These are phyloP conservation scores for Arothron firmamentum DNA, from an alignment of 2,113 vertebrate genomes.

Conservation along the genomic window DNA sequence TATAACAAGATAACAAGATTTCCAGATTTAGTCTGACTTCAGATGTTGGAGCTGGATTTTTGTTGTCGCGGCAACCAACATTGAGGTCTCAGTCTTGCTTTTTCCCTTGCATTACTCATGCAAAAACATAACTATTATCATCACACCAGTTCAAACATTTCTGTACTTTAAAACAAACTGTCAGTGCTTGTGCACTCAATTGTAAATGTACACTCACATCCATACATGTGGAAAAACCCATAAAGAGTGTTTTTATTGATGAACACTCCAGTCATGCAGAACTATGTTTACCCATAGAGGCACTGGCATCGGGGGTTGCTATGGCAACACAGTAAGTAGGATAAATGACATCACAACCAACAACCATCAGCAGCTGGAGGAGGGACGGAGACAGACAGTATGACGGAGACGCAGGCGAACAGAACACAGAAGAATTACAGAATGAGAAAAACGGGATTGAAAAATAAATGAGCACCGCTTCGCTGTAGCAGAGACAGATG, in stretches of 20 bases:
- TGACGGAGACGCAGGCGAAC: not conserved
- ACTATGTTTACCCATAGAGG: slow-evolving; percentile 44
- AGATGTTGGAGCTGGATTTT: no score
- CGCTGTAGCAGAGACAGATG: not conserved
- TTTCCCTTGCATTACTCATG: not conserved
- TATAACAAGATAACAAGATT: no score
- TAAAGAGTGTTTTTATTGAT: slow-evolving; percentile 51
- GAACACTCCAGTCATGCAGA: slow-evolving; percentile 39
- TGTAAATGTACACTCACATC: not conserved
- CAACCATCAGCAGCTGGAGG: slow-evolving; percentile 39
- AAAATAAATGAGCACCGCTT: slow-evolving; percentile 10
- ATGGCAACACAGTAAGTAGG: slow-evolving; percentile 54
- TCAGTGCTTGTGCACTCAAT: not conserved
- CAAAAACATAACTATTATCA: not conserved
- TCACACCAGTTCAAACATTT: not conserved
- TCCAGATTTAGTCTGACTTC: no score
- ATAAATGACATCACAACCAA: slow-evolving; percentile 38
- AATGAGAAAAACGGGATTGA: slow-evolving; percentile 6
- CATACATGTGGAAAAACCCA: slow-evolving; percentile 9
- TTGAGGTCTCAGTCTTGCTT: no score
- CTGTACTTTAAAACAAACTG: not conserved
- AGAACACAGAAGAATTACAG: slow-evolving; percentile 11
- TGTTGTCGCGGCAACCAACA: no score
- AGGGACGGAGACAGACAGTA: no score
- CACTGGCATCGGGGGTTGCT: slow-evolving; percentile 14